Conservation (phyloP, 2,797 vertebrate species). For the Lutjanus argentimaculatus region DNA sequence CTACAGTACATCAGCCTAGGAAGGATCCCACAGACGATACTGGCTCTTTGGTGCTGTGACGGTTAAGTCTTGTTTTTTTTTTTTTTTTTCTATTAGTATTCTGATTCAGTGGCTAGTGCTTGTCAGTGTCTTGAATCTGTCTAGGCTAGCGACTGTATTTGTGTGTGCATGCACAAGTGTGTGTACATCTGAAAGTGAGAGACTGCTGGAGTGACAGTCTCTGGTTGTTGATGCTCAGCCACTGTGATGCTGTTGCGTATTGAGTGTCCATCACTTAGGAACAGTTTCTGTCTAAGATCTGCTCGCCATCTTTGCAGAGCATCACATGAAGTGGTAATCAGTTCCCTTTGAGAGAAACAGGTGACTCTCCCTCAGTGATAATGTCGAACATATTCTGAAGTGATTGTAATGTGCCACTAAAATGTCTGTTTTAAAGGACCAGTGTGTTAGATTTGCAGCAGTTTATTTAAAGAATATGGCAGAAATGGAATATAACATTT, state of each 20-base stretch:
- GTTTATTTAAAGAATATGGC: too few species aligned
- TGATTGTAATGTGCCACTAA: too few species aligned
- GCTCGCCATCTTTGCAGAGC: slow-evolving; percentile 49
- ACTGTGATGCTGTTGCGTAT: slow-evolving; percentile 67
- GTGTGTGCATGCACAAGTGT: slow-evolving; percentile 40
- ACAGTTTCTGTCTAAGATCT: slow-evolving; percentile 55
- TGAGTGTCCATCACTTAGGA: slow-evolving; percentile 73
- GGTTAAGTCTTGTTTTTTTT: slow-evolving; percentile 56
- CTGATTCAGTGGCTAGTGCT: slow-evolving; percentile 82
- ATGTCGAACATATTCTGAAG: too few species aligned
- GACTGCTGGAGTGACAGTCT: slow-evolving; percentile 75
- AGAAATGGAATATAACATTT: too few species aligned
- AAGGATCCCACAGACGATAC: slow-evolving; percentile 71
- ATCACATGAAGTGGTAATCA: slow-evolving; percentile 36
- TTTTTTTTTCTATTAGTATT: slow-evolving; percentile 76
- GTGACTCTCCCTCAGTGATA: slow-evolving; percentile 22
- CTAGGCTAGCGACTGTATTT: slow-evolving; percentile 68
- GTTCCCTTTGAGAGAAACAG: slow-evolving; percentile 18
- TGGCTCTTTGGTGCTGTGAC: slow-evolving; percentile 76
- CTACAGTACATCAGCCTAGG: slow-evolving; percentile 74
- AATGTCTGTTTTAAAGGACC: too few species aligned
- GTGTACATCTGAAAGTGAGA: slow-evolving; percentile 68
- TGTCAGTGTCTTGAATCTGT: slow-evolving; percentile 78
- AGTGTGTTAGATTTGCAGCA: too few species aligned
- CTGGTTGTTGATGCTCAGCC: slow-evolving; percentile 73